Evolutionary conservation across 1,140 invertebrate species (phyloP).

Genomic region (Brachystomella parvula): DNA sequence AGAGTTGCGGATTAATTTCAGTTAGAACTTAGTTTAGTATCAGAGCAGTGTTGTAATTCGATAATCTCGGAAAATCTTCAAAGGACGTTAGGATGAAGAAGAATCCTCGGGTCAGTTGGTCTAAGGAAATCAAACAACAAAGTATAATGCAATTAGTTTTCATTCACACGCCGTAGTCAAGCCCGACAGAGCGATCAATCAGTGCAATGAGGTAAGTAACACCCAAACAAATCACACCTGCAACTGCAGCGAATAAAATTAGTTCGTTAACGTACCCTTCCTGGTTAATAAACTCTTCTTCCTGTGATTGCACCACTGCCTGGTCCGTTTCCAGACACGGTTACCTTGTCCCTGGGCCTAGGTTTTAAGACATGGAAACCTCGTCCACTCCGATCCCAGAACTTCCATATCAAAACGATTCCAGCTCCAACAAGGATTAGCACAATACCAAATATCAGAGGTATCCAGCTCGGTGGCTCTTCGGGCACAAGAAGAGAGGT

Average conservation of each 20-base stretch:
- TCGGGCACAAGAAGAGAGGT: not conserved
- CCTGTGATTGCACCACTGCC: not conserved
- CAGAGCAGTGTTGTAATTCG: too few species aligned
- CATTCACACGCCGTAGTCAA: not conserved
- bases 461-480: not conserved
- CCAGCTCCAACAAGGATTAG: not conserved
- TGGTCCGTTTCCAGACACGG: not conserved
- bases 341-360: not conserved
- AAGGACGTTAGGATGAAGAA: slow-evolving; percentile 6
- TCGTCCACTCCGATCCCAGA: not conserved
- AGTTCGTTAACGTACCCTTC: slow-evolving; percentile 4
- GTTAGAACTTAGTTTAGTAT: too few species aligned
- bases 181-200: not conserved
- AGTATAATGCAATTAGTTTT: not conserved
- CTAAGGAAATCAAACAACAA: slow-evolving; percentile 1
- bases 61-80: slow-evolving; percentile 10
- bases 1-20: too few species aligned
- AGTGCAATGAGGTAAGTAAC: not conserved
- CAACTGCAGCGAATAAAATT: not conserved
- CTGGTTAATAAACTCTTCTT: not conserved
- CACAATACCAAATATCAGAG: not conserved
- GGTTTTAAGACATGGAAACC: not conserved
- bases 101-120: slow-evolving; percentile 1
- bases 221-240: not conserved
- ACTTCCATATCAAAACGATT: not conserved